These are phyloP conservation scores for Gallinago jamesoni DNA, from an alignment of 2,113 vertebrate species.

Conservation along the genomic window DNA sequence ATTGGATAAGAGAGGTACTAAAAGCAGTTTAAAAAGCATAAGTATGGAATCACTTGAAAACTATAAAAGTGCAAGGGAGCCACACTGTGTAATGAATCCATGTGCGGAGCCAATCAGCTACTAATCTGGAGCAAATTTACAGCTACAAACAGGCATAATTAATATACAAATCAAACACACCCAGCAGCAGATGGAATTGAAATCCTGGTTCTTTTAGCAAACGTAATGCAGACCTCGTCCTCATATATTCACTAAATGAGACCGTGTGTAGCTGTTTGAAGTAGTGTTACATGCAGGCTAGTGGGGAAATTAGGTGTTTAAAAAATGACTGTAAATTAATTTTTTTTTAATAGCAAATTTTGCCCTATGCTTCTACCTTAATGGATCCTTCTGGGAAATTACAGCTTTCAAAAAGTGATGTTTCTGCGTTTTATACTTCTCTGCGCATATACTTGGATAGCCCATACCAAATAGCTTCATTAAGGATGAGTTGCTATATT, in stretches of 20 bases:
- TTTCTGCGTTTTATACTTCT: neutral
- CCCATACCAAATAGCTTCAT: neutral
- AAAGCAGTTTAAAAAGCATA: neutral
- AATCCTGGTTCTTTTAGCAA: conserved; percentile 35
- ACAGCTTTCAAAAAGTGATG: neutral
- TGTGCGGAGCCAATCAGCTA: neutral
- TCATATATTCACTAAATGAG: conserved; percentile 48
- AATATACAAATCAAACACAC: conserved; percentile 64
- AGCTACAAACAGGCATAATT: conserved; percentile 62
- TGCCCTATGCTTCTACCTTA: neutral
- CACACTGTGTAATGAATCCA: neutral
- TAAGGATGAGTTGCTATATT: neutral
- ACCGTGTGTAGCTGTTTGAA: conserved; percentile 57
- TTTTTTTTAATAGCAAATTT: neutral
- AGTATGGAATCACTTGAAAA: conserved; percentile 6
- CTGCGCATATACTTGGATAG: neutral
- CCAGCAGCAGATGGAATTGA: conserved; percentile 33
- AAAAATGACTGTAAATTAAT: conserved; percentile 28
- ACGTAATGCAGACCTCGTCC: conserved; percentile 32
- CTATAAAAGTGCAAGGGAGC: neutral
- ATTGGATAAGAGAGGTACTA: neutral
- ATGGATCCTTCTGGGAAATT: neutral
- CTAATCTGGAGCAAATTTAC: conserved; percentile 64
- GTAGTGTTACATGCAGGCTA: conserved; percentile 7
- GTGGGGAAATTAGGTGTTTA: conserved; percentile 17